phyloP scores from a whole-genome alignment of 1,140 invertebrate genomes.

The Megathymus violae region DNA sequence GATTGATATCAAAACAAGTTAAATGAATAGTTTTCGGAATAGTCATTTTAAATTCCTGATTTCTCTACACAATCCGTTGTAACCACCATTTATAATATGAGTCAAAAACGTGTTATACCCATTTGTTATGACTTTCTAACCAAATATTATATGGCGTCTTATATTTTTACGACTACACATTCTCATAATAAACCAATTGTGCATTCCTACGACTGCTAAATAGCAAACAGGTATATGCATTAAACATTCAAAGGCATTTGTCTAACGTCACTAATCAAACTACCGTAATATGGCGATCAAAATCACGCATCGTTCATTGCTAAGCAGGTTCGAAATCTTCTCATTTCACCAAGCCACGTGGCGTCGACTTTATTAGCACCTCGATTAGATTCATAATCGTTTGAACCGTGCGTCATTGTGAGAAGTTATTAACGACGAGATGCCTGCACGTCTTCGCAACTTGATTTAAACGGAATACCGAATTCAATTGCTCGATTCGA shows the following conservation, averaged over 20 bases:
- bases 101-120: no score
- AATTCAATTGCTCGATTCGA: conserved; percentile 23
- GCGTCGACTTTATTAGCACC: neutral
- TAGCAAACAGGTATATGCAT: neutral
- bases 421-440: neutral
- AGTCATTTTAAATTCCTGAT: no score
- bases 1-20: no score
- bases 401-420: neutral
- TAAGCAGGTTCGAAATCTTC: neutral
- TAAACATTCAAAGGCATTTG: conserved; percentile 8
- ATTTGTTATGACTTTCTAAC: no score
- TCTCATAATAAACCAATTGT: neutral
- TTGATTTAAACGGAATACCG: conserved; percentile 24
- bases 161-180: no score
- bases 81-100: no score
- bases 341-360: conserved; percentile 1
- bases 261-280: conserved; percentile 21
- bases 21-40: no score
- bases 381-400: neutral
- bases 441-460: conserved; percentile 26
- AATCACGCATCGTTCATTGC: conserved; percentile 14
- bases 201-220: neutral
- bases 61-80: no score
- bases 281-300: conserved; percentile 25
- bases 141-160: no score